phyloP scores from a whole-genome alignment of 2,113 vertebrate species.

The Aramus guarauna region DNA sequence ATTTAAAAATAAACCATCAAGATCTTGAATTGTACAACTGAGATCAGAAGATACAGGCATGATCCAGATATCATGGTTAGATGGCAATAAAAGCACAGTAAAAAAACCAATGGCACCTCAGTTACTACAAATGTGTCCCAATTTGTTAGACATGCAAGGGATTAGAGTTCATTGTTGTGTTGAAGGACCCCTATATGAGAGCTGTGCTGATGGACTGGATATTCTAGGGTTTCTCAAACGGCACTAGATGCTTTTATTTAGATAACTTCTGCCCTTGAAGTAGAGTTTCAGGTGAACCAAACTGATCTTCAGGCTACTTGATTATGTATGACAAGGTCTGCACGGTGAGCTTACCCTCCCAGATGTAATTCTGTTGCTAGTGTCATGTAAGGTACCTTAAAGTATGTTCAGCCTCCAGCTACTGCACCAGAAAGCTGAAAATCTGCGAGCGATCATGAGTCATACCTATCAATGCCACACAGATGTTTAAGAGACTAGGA shows the following conservation, averaged over 20 bases:
- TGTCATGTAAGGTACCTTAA: neutral
- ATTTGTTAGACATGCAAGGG: neutral
- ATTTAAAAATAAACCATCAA: neutral
- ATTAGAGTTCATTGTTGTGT: neutral
- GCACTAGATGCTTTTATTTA: neutral
- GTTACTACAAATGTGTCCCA: neutral
- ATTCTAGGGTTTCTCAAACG: neutral
- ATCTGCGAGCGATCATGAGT: neutral
- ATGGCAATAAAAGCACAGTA: neutral
- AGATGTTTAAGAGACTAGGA: neutral
- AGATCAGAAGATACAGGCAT: neutral
- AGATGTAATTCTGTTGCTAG: neutral
- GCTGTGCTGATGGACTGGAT: neutral
- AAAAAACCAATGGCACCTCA: neutral
- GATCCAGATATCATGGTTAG: neutral
- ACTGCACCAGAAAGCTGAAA: neutral
- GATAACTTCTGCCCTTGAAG: neutral
- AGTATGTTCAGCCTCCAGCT: neutral
- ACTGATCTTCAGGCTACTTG: neutral
- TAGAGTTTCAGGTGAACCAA: neutral
- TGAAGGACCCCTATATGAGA: neutral
- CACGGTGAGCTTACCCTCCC: neutral
- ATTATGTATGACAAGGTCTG: neutral
- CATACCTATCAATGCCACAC: neutral
- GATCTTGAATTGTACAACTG: neutral